Percentiles rank a stretch among this genome's conserved stretches.
Evolutionary conservation across 1,140 invertebrate genomes (phyloP).

Genomic region (Aplysia californica): DNA sequence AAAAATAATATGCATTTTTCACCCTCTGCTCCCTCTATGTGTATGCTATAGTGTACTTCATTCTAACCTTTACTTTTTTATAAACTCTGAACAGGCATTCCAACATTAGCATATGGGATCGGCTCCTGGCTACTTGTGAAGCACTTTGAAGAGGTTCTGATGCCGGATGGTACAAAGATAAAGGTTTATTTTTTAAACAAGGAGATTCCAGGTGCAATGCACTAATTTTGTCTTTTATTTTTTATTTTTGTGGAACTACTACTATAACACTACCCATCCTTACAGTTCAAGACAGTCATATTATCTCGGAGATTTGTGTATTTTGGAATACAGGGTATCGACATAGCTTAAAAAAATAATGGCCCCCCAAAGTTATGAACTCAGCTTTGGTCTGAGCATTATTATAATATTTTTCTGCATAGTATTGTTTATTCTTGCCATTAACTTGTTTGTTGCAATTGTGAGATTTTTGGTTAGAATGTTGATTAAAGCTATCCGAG

Average conservation of each 20-base stretch:
- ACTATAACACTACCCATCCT: no score
- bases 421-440: constrained; percentile 11
- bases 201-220: constrained; percentile 77
- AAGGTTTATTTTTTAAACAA: constrained; percentile 87
- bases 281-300: no score
- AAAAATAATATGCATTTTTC: no score
- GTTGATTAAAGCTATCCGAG: not conserved
- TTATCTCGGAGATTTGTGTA: no score
- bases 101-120: constrained; percentile 89
- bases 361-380: constrained; percentile 30
- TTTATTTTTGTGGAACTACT: no score
- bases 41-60: no score
- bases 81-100: no score
- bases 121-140: constrained; percentile 84
- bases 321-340: no score
- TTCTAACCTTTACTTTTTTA: no score
- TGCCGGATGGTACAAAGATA: constrained; percentile 76
- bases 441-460: constrained; percentile 4
- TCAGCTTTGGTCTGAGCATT: constrained; percentile 27
- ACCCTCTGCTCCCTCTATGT: no score
- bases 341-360: no score
- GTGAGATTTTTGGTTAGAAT: constrained; percentile 6
- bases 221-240: constrained; percentile 21
- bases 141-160: constrained; percentile 82
- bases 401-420: constrained; percentile 20